These are phyloP conservation scores for Calyptomena viridis DNA, from an alignment of 2,113 vertebrate genomes.

Conservation along the genomic window DNA sequence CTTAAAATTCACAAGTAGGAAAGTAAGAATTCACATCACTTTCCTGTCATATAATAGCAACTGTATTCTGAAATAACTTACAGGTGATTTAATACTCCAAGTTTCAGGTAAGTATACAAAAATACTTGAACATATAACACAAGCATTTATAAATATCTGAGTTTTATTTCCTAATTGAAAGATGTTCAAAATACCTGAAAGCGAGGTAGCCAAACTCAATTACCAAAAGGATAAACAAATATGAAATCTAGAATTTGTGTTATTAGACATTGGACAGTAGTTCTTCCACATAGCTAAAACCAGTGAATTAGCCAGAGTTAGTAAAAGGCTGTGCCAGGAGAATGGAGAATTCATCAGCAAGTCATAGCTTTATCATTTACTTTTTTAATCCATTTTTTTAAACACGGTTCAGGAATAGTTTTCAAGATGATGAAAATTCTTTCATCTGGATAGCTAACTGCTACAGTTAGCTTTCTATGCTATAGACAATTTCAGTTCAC, in stretches of 20 bases:
- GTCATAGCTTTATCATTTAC: neutral
- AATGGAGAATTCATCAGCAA: neutral
- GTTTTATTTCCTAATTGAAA: neutral
- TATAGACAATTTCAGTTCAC: neutral
- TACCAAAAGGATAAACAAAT: neutral
- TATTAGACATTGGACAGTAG: neutral
- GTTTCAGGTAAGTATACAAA: neutral
- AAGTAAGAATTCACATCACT: neutral
- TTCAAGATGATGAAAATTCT: neutral
- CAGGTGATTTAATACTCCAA: neutral
- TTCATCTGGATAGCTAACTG: neutral
- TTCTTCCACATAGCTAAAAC: neutral
- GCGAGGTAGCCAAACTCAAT: neutral
- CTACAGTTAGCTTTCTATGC: neutral
- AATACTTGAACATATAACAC: neutral
- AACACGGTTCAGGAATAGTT: neutral
- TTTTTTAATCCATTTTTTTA: neutral
- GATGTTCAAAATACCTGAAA: neutral
- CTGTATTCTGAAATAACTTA: neutral
- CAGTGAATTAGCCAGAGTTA: neutral
- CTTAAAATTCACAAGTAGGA: neutral
- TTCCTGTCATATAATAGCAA: neutral
- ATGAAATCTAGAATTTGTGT: neutral
- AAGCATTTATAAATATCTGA: neutral
- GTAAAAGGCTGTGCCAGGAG: neutral